Conservation (phyloP, 2,113 vertebrate species). For the Laticauda colubrina region DNA sequence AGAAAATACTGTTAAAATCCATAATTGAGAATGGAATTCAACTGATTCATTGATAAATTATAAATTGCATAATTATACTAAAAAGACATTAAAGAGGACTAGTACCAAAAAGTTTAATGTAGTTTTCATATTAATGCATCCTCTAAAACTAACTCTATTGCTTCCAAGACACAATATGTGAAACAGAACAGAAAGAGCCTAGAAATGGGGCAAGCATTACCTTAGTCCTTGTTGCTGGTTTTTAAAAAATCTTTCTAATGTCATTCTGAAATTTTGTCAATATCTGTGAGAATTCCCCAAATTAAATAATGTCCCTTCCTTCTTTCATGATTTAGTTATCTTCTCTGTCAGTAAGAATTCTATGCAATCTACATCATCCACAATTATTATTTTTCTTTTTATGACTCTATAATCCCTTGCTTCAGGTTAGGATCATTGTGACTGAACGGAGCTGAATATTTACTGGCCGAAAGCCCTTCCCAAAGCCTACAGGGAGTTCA, state of each 20-base stretch:
- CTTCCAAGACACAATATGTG: neutral
- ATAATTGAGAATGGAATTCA: neutral
- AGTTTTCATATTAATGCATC: neutral
- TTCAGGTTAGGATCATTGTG: neutral
- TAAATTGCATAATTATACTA: neutral
- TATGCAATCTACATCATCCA: neutral
- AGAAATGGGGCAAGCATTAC: neutral
- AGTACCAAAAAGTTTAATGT: neutral
- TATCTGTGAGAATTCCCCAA: neutral
- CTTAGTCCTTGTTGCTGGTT: neutral
- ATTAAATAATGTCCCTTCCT: neutral
- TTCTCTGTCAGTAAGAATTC: neutral
- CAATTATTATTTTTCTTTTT: neutral
- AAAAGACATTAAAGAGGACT: neutral
- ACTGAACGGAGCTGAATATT: neutral
- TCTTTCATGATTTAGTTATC: neutral
- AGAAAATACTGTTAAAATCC: constrained; percentile 22
- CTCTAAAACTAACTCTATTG: neutral
- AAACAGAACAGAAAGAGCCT: neutral
- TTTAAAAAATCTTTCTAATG: neutral
- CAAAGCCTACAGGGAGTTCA: neutral
- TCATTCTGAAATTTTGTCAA: neutral
- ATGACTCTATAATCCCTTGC: neutral
- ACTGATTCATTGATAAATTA: neutral
- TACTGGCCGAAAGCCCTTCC: neutral